Evolutionary conservation across 2,797 vertebrate genomes (phyloP), one percentile per base, ranked within the genome.

Genomic region (Tiaroga cobitis): DNA sequence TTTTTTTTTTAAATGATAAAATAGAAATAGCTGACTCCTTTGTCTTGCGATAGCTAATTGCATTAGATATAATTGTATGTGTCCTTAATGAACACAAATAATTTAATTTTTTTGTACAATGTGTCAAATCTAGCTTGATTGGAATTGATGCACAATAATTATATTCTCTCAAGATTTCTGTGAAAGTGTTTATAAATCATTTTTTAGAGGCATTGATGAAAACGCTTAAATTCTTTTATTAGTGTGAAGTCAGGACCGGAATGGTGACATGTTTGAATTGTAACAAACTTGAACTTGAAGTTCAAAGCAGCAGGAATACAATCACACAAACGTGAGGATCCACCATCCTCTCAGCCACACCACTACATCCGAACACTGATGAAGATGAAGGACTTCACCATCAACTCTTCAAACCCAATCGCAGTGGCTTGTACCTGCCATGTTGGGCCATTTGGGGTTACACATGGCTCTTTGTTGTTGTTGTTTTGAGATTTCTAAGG

Each of bases 391-490:
- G 21, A 41, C 43, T 46, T 13, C 11, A 46, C 11, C 43, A 3
- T 13, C 11, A 46, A 46, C 43, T 15, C 13, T 46, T 15, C 13
- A 46, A 46, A 46, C 43, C 13, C 51, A 39, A 41, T 51, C 46
- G 21, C 26, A 63, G 49, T 51, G 59, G 1, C 54, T 39, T 81
- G 37, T 67, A 21, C 37, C 63, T 69, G 61, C 59, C n/a, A 56
- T 73, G 41, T 81, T 37, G 49, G 63, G 18, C 24, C 39, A 24
- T 81, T 32, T 70, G 78, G 69, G 49, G 73, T 80, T 75, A 76
- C 3, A 39, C 19, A 10, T 61, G n/a, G 84, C 85, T 87, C 51
- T 83, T 87, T 90, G 89, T 83, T 70, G 89, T 83, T 70, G 67
- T 79, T 86, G 82, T 87, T 21, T 76, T 59, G 43, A 51, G 54